Evolutionary conservation across 2,113 vertebrate species (phyloP).

Genomic region (Galbula dea): DNA sequence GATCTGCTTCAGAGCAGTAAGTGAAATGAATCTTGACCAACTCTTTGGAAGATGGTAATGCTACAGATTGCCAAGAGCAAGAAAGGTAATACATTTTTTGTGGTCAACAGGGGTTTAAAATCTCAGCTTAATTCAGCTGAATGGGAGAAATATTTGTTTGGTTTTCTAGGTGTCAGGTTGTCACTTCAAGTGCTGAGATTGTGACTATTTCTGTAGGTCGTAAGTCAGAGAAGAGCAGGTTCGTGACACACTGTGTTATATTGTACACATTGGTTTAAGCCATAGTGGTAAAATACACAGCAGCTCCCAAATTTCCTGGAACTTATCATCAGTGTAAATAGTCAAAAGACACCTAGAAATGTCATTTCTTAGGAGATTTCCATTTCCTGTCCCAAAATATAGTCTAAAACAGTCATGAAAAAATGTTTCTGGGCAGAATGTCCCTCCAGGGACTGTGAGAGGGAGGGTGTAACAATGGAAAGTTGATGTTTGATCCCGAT

Average conservation of each 20-base stretch:
- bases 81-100: neutral
- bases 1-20: neutral
- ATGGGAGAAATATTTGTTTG: neutral
- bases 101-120: neutral
- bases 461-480: neutral
- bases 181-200: neutral
- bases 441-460: neutral
- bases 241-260: neutral
- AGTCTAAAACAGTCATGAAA: neutral
- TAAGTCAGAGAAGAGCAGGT: neutral
- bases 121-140: neutral
- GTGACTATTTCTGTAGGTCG: neutral
- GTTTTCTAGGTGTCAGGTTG: neutral
- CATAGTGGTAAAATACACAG: neutral
- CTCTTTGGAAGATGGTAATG: neutral
- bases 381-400: neutral
- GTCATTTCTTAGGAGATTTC: neutral
- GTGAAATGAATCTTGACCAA: neutral
- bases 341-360: neutral
- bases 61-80: neutral
- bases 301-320: neutral
- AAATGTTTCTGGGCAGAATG: neutral
- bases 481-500: neutral
- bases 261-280: neutral
- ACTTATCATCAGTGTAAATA: neutral